A percentile compares a stretch with the other conserved stretches of the same genome.
phyloP scores from a whole-genome alignment of 2,888 invertebrate species.

The Romanomermis culicivorax region DNA sequence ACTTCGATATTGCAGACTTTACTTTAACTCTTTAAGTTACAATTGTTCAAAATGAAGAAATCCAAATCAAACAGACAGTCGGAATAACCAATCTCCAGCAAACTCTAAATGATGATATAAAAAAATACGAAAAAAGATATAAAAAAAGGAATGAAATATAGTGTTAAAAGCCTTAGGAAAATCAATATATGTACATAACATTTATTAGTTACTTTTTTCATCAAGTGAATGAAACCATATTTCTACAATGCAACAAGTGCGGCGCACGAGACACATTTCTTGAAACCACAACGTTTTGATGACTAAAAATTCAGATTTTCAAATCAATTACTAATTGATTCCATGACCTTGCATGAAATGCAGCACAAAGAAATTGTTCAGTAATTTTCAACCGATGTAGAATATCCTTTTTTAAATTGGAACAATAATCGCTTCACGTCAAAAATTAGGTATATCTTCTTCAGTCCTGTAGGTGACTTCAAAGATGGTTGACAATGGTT shows the following conservation, averaged over 20 bases:
- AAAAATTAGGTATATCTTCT: no score
- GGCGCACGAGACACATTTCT: background rate
- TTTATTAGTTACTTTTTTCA: background rate
- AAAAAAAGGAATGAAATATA: no score
- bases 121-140: no score
- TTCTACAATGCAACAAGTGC: background rate
- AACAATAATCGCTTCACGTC: no score
- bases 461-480: background rate
- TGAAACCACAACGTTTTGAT: background rate
- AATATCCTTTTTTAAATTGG: background rate
- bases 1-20: no score
- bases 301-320: background rate
- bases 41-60: no score
- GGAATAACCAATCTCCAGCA: no score
- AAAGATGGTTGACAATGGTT: background rate
- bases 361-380: background rate
- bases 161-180: background rate
- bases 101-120: no score
- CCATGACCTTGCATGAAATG: background rate
- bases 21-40: no score
- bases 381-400: background rate
- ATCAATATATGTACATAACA: background rate
- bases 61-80: no score
- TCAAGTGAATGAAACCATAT: background rate
- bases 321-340: background rate